These are phyloP conservation scores for Strix occidentalis DNA, from an alignment of 2,797 vertebrate species.

Conservation along the genomic window DNA sequence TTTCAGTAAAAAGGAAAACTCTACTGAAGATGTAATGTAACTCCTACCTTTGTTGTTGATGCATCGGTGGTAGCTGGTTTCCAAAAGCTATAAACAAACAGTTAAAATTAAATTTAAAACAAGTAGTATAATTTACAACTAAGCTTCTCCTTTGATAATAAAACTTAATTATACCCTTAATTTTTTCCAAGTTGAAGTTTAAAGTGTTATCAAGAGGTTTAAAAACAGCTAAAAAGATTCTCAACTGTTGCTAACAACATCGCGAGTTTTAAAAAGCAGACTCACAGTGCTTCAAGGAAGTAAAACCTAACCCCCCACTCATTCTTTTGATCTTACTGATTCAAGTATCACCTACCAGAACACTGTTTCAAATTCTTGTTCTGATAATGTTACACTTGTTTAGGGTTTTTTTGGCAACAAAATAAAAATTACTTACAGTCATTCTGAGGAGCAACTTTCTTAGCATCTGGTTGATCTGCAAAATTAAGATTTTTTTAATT, in stretches of 20 bases:
- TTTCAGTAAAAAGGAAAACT: not conserved
- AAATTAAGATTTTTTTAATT: constrained; percentile 76
- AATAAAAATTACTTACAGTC: constrained; percentile 87
- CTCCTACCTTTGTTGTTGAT: constrained; percentile 86
- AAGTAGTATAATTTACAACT: not conserved
- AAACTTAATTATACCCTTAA: not conserved
- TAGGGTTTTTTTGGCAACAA: not conserved
- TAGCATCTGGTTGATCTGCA: constrained; percentile 98
- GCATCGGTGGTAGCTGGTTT: constrained; percentile 88
- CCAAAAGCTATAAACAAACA: constrained; percentile 84
- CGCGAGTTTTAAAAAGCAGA: not conserved
- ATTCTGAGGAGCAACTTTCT: constrained; percentile 96
- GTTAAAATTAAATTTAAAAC: not conserved
- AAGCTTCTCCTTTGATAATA: not conserved
- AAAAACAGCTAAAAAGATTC: not conserved
- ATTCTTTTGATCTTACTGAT: not conserved
- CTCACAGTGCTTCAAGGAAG: not conserved
- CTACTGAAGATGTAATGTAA: fast-evolving
- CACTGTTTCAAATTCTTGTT: constrained; percentile 14
- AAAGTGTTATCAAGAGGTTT: not conserved
- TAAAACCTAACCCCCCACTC: not conserved
- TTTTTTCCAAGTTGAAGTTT: not conserved
- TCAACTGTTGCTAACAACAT: not conserved
- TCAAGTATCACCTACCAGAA: constrained; percentile 22
- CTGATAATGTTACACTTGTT: constrained; percentile 27